phyloP scores from a whole-genome alignment of 2,888 invertebrate genomes.

The Spodoptera littoralis region DNA sequence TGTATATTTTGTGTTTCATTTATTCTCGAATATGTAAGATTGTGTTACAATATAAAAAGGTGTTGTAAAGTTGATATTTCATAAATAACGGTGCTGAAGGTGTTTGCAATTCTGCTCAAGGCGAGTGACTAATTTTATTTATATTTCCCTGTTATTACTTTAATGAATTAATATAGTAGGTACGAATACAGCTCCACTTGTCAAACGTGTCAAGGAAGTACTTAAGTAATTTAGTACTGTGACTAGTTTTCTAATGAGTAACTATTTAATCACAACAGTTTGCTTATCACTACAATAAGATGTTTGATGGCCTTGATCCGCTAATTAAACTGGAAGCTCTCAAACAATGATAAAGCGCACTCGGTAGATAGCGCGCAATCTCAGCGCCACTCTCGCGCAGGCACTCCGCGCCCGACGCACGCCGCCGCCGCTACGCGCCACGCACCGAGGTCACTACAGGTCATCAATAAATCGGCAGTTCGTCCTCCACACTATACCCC shows the following conservation, averaged over 20 bases:
- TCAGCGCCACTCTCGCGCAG: slow-evolving; percentile 27
- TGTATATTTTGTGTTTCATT: slow-evolving; percentile 35
- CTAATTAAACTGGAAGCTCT: slow-evolving; percentile 46
- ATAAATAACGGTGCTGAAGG: no score
- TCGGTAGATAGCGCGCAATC: slow-evolving; percentile 57
- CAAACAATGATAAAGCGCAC: slow-evolving; percentile 51
- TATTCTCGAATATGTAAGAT: no score
- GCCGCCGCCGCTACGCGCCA: slow-evolving; percentile 10
- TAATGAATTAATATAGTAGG: no score
- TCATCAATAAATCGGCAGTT: slow-evolving; percentile 19
- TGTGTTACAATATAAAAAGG: no score
- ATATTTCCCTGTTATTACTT: no score
- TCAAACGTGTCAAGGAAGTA: no score
- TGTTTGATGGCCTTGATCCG: slow-evolving; percentile 25
- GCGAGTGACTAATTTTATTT: no score
- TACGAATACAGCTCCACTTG: no score
- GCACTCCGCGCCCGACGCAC: slow-evolving; percentile 18
- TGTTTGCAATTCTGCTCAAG: no score
- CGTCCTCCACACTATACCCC: slow-evolving; percentile 5
- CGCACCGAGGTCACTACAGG: slow-evolving; percentile 35
- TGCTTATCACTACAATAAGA: slow-evolving; percentile 15
- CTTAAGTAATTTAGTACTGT: neutral
- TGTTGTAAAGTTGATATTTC: no score
- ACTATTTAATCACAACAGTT: slow-evolving; percentile 14
- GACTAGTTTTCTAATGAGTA: neutral